Conservation (phyloP, 2,888 invertebrate species). For the Caenorhabditis wallacei region DNA sequence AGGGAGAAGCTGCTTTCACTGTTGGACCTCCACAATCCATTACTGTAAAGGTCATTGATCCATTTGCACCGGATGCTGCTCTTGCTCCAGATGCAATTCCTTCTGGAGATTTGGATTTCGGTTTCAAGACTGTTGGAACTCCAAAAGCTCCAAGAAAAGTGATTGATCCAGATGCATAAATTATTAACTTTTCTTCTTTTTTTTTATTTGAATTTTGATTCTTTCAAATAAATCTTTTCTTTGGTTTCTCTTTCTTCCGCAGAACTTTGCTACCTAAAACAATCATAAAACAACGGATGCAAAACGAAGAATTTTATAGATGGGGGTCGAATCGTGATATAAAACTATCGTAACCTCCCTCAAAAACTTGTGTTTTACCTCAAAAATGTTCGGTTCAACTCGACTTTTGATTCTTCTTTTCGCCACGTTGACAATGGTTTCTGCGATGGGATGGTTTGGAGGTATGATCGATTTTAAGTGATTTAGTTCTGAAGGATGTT, state of each 20-base stretch:
- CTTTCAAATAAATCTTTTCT: neutral
- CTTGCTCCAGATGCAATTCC: slow-evolving; percentile 19
- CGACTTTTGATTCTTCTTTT: slow-evolving; percentile 37
- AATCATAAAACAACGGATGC: slow-evolving; percentile 27
- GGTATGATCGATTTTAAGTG: neutral
- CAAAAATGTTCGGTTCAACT: slow-evolving; percentile 28
- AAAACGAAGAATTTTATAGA: slow-evolving; percentile 5
- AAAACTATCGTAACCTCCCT: slow-evolving; percentile 21
- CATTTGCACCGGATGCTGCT: slow-evolving; percentile 26
- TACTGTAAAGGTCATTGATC: slow-evolving; percentile 9
- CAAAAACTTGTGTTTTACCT: slow-evolving; percentile 4
- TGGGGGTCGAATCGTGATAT: slow-evolving; percentile 10
- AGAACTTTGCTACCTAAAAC: slow-evolving; percentile 12
- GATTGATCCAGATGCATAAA: slow-evolving; percentile 46
- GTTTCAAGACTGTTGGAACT: slow-evolving; percentile 26
- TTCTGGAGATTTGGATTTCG: slow-evolving; percentile 29
- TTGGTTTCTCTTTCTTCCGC: slow-evolving; percentile 15
- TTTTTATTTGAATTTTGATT: neutral
- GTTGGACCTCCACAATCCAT: slow-evolving; percentile 27
- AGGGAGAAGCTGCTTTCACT: slow-evolving; percentile 3
- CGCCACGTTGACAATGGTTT: slow-evolving; percentile 5
- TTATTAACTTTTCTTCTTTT: neutral
- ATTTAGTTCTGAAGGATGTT: too few species aligned
- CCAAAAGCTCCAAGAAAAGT: slow-evolving; percentile 46
- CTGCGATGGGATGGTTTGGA: slow-evolving; percentile 36